Conservation (phyloP, 2,888 invertebrate genomes). For the Anticlea derivata region DNA sequence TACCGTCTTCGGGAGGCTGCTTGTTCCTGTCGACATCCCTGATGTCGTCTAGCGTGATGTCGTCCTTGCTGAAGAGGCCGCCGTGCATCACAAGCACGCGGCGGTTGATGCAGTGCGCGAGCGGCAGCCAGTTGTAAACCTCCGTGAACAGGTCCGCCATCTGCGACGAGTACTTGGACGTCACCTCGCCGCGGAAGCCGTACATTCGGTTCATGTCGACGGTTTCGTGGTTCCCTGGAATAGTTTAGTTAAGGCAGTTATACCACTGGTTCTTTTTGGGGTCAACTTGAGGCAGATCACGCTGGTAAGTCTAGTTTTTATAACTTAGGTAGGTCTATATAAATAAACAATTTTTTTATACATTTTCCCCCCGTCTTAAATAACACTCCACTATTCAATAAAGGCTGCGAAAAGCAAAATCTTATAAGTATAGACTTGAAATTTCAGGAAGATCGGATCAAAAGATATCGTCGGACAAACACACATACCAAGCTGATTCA, state of each 20-base stretch:
- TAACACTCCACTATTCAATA: no score
- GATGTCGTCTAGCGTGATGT: constrained; percentile 96
- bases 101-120: constrained; percentile 97
- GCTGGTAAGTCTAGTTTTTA: no score
- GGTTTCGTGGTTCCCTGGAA: constrained; percentile 98
- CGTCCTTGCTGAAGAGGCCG: constrained; percentile 96
- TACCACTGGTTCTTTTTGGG: no score
- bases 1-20: constrained; percentile 98
- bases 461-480: no score
- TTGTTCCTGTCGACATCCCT: constrained; percentile 94
- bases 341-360: no score
- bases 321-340: no score
- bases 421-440: no score
- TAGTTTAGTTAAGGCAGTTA: not conserved
- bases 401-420: no score
- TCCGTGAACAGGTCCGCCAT: constrained; percentile 99
- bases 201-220: constrained; percentile 99
- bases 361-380: no score
- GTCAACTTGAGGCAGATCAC: no score
- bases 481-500: no score
- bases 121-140: constrained; percentile 98
- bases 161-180: constrained; percentile 95
- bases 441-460: no score
- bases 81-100: constrained; percentile 96
- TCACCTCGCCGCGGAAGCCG: constrained; percentile 99